Evolutionary conservation across 2,888 invertebrate species (phyloP).

Genomic region (Omphaloscelis lunosa): DNA sequence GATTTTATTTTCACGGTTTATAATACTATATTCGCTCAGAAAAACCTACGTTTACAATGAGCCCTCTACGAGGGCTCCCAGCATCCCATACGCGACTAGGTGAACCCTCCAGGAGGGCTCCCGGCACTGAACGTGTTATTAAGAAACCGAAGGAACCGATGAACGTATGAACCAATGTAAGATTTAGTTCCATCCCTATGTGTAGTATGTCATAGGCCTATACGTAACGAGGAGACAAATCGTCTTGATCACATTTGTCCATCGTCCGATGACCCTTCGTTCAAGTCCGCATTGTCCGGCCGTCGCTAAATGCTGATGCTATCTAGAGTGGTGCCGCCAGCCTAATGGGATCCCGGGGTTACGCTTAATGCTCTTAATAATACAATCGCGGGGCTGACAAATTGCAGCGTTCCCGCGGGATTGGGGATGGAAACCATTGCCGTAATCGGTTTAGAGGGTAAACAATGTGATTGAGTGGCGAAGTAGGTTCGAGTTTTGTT

Average conservation of each 20-base stretch:
- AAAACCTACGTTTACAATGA: no score
- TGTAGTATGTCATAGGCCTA: background rate
- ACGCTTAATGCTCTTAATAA: constrained; percentile 66
- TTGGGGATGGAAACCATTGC: constrained; percentile 35
- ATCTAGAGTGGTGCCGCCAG: constrained; percentile 63
- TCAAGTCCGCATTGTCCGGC: constrained; percentile 74
- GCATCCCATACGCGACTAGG: no score
- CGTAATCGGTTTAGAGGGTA: constrained; percentile 53
- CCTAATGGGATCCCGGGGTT: constrained; percentile 67
- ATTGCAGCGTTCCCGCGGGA: constrained; percentile 58
- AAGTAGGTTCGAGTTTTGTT: constrained; percentile 4
- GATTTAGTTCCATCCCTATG: background rate
- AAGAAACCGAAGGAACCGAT: background rate
- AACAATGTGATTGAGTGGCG: constrained; percentile 22
- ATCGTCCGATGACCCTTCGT: constrained; percentile 76
- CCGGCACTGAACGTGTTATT: no score
- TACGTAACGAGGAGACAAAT: constrained; percentile 29
- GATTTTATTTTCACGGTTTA: no score
- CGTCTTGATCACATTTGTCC: constrained; percentile 54
- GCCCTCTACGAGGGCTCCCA: no score
- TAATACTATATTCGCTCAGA: no score
- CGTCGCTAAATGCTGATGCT: constrained; percentile 62
- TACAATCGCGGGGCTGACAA: constrained; percentile 64
- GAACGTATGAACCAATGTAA: background rate
- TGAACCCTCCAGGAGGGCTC: no score